These are phyloP conservation scores for Intellagama lesueurii DNA, from an alignment of 2,797 vertebrate genomes.

Conservation along the genomic window DNA sequence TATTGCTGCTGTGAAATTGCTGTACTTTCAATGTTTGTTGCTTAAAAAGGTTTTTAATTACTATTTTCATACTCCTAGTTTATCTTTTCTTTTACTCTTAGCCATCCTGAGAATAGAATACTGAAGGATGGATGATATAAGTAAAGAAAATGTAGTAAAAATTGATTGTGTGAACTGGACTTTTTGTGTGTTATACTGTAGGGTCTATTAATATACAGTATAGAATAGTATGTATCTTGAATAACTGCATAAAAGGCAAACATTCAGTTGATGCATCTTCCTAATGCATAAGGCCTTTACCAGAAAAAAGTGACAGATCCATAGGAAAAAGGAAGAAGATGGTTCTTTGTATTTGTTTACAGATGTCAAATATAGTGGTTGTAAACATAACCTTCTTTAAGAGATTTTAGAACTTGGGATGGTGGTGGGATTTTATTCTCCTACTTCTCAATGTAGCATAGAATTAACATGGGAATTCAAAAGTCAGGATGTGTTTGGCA, in stretches of 20 bases:
- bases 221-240: background rate
- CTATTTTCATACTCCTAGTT: too few relatives aligned
- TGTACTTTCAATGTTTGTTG: too few relatives aligned
- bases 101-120: background rate
- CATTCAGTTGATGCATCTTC: background rate
- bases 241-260: background rate
- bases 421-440: background rate
- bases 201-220: background rate
- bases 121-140: background rate
- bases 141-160: background rate
- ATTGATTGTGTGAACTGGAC: background rate
- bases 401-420: background rate
- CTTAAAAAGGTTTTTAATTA: too few relatives aligned
- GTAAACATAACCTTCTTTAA: background rate
- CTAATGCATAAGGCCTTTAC: background rate
- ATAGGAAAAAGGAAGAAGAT: background rate
- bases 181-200: background rate
- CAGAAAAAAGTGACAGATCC: background rate
- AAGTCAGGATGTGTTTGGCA: background rate
- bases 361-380: background rate
- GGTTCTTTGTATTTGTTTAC: background rate
- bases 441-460: background rate
- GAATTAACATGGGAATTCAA: background rate
- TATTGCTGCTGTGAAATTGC: background rate
- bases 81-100: background rate